phyloP scores from a whole-genome alignment of 2,113 vertebrate species.

The Lanius ludovicianus region DNA sequence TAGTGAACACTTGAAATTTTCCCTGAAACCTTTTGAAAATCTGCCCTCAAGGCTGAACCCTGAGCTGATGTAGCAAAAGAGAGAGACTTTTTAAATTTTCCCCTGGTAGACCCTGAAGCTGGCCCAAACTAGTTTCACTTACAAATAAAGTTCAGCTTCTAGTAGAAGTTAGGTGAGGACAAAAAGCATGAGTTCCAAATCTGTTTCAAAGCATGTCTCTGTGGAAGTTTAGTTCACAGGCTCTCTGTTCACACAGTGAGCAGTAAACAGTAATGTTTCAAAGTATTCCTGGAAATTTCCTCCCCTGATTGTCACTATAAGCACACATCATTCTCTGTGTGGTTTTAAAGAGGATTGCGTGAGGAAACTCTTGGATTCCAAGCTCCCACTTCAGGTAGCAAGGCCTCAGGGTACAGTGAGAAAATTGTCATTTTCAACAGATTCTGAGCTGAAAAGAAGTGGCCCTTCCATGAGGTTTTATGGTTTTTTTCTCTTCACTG shows the following conservation, averaged over 20 bases:
- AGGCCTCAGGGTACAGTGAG: not conserved
- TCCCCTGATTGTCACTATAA: not conserved
- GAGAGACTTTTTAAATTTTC: not conserved
- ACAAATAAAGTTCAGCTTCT: not conserved
- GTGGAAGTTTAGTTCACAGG: not conserved
- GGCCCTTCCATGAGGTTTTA: not conserved
- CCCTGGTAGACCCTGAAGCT: not conserved
- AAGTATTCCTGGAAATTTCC: not conserved
- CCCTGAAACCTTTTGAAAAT: not conserved
- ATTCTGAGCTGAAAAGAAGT: not conserved
- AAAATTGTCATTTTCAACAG: not conserved
- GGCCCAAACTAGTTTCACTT: not conserved
- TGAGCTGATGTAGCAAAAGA: not conserved
- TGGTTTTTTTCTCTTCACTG: not conserved
- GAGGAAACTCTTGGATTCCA: not conserved
- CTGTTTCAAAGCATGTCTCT: constrained; percentile 1
- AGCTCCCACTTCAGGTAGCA: not conserved
- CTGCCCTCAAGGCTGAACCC: not conserved
- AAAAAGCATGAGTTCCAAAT: not conserved
- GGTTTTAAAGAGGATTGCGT: not conserved
- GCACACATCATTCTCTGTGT: not conserved
- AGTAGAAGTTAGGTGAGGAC: not conserved
- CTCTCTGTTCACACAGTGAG: not conserved
- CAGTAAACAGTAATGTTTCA: not conserved
- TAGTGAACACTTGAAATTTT: not conserved